Conservation (phyloP, 2,113 vertebrate genomes). For the Hymenochirus boettgeri region DNA sequence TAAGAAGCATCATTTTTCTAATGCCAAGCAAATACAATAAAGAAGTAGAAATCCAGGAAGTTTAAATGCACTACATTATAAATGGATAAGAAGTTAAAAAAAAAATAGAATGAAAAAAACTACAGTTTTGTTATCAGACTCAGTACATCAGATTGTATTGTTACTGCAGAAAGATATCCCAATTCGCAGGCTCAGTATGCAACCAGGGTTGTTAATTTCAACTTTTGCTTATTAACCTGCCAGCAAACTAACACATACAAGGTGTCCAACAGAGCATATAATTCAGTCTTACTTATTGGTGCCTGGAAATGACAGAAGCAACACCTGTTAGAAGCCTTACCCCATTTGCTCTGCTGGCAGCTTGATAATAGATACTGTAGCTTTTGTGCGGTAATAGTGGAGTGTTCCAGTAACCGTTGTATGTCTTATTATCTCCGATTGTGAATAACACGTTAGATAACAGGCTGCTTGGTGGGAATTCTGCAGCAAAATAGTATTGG, state of each 20-base stretch:
- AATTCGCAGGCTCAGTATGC: slow-evolving; percentile 7
- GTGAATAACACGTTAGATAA: slow-evolving; percentile 83
- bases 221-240: slow-evolving; percentile 6
- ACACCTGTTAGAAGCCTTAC: slow-evolving; percentile 60
- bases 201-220: neutral
- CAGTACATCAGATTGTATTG: no score
- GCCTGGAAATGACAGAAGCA: neutral
- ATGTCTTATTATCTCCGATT: slow-evolving; percentile 92
- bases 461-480: slow-evolving; percentile 75
- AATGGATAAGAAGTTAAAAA: no score
- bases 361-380: slow-evolving; percentile 97
- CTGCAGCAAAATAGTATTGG: slow-evolving; percentile 90
- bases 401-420: slow-evolving; percentile 92
- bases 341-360: slow-evolving; percentile 94
- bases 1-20: no score
- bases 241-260: slow-evolving; percentile 8
- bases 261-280: slow-evolving; percentile 1
- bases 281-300: neutral
- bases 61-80: no score
- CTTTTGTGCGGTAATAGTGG: slow-evolving; percentile 95
- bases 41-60: no score
- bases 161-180: no score
- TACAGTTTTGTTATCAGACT: no score
- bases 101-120: no score
- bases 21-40: no score